Base-by-base conservation (phyloP, 2,113 vertebrate species). In the Melanerpes aurifrons region DNA sequence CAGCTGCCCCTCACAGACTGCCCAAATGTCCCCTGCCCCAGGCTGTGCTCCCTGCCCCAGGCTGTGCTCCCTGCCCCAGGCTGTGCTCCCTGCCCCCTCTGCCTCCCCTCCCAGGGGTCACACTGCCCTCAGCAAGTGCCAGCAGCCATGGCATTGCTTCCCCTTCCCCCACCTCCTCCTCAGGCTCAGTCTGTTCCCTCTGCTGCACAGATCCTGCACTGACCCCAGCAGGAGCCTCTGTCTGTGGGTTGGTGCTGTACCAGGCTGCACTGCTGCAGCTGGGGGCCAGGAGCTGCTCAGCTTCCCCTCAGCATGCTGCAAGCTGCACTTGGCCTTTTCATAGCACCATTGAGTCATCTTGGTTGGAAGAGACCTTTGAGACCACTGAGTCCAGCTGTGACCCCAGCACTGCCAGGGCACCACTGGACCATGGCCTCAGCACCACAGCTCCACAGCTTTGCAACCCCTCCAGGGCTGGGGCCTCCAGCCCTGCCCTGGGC, bases 11-110 rank as follows among this genome's bases (percentile, higher is more conserved):
- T 88, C 3, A 2, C 43, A 8, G 20, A 9, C 76, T 96, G 77
- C 86, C 88, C 68, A 74, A 87, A 69, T 75, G 69, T 91, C 78
- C 75, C 82, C 91, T 72, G 89, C 81, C 84, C 63, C 78, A 94
- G 35, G 35, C 35, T 35, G 35, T 35, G 35, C 35, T 35, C 75
- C 82, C 91, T 72, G 89, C 81, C 84, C 62, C 78, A 94, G 35
- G 35, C 35, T 35, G 35, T 35, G 35, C 35, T 35, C 75, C 82
- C 91, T 72, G 89, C 81, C 84, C 62, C 78, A 94, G 95, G 84
- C 93, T 91, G 84, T 90, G 83, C 24, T 93, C 90, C 54, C 45
- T 58, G 48, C 57, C 53, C 15, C 5, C 35, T 32, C 89, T 92
- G 70, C 66, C 86, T 64, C 81, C 77, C 72, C 66, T 74, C 58